phyloP scores from a whole-genome alignment of 2,113 vertebrate genomes.

The Sakesphorus luctuosus region DNA sequence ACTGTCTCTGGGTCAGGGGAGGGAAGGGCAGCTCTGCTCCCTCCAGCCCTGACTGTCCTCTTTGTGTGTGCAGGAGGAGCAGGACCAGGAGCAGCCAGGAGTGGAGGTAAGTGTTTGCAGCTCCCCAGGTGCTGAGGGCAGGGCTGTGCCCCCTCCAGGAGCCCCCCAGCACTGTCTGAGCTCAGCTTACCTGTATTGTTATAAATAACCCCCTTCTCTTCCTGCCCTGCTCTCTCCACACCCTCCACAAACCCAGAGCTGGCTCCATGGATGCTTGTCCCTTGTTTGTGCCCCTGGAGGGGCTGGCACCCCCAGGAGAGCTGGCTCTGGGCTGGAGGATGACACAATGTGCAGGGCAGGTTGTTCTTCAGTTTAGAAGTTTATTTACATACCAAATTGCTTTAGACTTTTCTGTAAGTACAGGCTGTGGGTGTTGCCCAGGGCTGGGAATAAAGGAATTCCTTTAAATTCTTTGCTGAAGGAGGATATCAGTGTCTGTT shows the following conservation, averaged over 20 bases:
- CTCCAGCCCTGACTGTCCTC: not conserved
- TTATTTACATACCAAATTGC: not conserved
- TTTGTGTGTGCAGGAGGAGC: constrained; percentile 82
- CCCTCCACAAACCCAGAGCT: not conserved
- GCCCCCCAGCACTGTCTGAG: accelerated
- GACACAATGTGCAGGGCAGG: not conserved
- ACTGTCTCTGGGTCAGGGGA: not conserved
- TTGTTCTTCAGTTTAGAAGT: not conserved
- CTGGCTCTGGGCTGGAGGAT: not conserved
- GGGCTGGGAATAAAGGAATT: not conserved
- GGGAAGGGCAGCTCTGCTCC: accelerated
- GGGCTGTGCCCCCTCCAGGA: not conserved
- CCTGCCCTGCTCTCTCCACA: not conserved
- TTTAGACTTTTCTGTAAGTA: not conserved
- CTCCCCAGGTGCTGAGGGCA: accelerated
- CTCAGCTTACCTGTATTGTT: not conserved
- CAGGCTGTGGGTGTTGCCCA: not conserved
- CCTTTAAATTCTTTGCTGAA: not conserved
- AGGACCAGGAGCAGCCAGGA: constrained; percentile 86
- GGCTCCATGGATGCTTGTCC: not conserved
- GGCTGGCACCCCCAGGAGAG: not conserved
- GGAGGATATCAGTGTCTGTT: accelerated
- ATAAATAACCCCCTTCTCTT: not conserved
- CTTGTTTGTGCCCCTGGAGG: not conserved
- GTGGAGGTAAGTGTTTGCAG: constrained; percentile 80